These are phyloP conservation scores for Sinella curviseta DNA, from an alignment of 1,140 invertebrate genomes.

Conservation along the genomic window DNA sequence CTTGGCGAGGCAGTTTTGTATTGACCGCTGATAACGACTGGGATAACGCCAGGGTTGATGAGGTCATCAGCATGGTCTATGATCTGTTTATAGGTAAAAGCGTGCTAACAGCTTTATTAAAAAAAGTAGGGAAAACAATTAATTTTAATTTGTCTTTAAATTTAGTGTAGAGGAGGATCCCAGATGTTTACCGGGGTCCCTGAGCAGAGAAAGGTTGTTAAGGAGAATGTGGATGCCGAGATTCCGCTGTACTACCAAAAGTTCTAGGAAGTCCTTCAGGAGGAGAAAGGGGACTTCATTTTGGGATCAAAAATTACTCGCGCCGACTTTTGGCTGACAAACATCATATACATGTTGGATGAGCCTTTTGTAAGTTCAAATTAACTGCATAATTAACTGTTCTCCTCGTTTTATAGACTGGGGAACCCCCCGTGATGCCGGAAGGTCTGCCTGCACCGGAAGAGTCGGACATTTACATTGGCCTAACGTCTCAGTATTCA, in stretches of 20 bases:
- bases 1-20: conserved; percentile 66
- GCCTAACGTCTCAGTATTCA: conserved; percentile 26
- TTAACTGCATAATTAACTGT: neutral
- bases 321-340: conserved; percentile 43
- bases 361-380: neutral
- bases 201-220: neutral
- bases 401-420: neutral
- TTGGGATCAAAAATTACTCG: conserved; percentile 58
- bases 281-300: conserved; percentile 60
- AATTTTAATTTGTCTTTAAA: neutral
- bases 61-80: conserved; percentile 33
- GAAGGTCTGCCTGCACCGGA: neutral
- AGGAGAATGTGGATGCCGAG: neutral
- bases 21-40: conserved; percentile 66
- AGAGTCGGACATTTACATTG: neutral
- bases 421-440: neutral
- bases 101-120: neutral
- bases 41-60: conserved; percentile 56
- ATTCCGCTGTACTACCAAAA: neutral
- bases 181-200: neutral
- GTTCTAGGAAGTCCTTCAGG: conserved; percentile 54
- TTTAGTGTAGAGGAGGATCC: neutral
- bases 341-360: conserved; percentile 26
- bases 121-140: neutral
- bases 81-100: conserved; percentile 33